Percentiles rank a stretch among this genome's conserved stretches.
Conservation (phyloP, 2,797 vertebrate genomes). For the Florisuga fusca region DNA sequence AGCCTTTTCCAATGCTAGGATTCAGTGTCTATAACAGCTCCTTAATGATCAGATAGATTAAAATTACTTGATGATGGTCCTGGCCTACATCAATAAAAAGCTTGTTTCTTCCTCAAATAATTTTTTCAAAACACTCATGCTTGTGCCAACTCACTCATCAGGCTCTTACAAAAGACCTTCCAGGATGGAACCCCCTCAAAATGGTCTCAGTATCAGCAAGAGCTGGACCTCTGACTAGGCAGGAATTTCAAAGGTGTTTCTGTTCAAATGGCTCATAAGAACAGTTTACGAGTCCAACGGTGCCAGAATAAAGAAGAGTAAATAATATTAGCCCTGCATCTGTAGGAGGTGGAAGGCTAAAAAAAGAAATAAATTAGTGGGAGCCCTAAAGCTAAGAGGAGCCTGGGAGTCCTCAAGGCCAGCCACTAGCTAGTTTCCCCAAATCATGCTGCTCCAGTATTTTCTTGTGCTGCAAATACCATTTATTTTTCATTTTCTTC, state of each 20-base stretch:
- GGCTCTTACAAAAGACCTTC: neutral
- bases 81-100: neutral
- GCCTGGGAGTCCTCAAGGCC: neutral
- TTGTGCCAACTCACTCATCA: neutral
- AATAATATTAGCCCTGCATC: neutral
- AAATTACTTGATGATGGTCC: fast-evolving
- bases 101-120: neutral
- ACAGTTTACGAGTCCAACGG: neutral
- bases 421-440: neutral
- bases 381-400: neutral
- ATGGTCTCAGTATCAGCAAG: neutral
- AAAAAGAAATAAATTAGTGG: neutral
- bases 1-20: neutral
- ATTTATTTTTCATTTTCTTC: slow-evolving; percentile 57
- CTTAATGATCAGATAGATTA: neutral
- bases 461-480: slow-evolving; percentile 23
- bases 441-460: slow-evolving; percentile 1
- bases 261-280: neutral
- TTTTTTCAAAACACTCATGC: neutral
- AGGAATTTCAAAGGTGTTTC: neutral
- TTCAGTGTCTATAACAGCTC: neutral
- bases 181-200: neutral
- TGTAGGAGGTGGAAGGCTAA: neutral
- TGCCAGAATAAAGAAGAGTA: neutral
- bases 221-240: neutral